Base-by-base conservation (phyloP, 1,140 invertebrate species). In the Charaxes varanes region DNA sequence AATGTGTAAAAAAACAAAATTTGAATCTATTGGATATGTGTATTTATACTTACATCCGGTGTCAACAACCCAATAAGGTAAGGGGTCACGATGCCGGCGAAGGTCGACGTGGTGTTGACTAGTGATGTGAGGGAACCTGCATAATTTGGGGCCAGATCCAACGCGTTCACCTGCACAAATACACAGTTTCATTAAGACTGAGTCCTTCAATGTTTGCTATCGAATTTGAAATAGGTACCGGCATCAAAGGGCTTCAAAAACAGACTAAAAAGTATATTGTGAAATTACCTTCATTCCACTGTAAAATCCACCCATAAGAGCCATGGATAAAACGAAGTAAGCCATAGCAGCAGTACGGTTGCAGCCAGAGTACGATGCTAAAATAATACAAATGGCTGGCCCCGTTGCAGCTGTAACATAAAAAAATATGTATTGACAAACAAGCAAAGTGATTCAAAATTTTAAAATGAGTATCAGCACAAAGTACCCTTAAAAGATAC, bases 111-210 rank as follows among this genome's bases (percentile, higher is more conserved):
- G 1, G 92, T 93, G 69, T 95, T 95, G 0, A 93, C 91, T 0
- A 95, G 87, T 1, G 93, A 94, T 88, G 94, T 94, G 15, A 95
- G 62, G 0, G 90, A 89, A 14, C 93, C 93, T 1, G 93, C 92
- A 80, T 90, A 93, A 78, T 93, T 94, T 3, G 93, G 92, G 16
- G 92, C 91, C 37, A 96, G 85, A 71, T 96, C 93, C 47, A 95
- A 79, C 10, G 93, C 91, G 61, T 94, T 95, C 0, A 92, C 90
- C 65, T 89, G 26, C 33, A 85, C 21, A 88, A 57, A 38, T 19
- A 24, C 13, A 32, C 2, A 24, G 5, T 18, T 17, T 18, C 18
- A 17, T 31, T n/a, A n/a, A n/a, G n/a, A n/a, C n/a, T n/a, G n/a
- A n/a, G n/a, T n/a, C n/a, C n/a, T n/a, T n/a, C n/a, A n/a, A n/a